phyloP scores from a whole-genome alignment of 1,140 invertebrate genomes.

The Drosophila pseudoobscura region DNA sequence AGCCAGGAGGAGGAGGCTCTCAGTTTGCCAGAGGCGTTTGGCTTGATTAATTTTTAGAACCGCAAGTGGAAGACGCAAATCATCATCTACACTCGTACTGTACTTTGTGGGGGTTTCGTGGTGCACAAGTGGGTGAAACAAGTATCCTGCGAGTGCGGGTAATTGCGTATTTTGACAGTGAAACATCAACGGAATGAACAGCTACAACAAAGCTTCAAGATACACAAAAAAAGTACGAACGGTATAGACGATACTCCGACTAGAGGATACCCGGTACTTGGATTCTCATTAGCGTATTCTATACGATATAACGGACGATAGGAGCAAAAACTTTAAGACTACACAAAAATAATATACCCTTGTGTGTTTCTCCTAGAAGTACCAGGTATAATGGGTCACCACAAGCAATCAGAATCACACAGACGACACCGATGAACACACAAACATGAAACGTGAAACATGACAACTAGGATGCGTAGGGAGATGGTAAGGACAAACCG shows the following conservation, averaged over 20 bases:
- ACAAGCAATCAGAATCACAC: constrained; percentile 15
- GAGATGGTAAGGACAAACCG: constrained; percentile 59
- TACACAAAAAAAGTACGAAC: neutral
- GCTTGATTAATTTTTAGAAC: constrained; percentile 74
- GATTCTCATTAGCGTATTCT: too few relatives aligned
- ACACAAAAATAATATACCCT: too few relatives aligned
- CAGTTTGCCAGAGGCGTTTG: constrained; percentile 28
- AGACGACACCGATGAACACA: constrained; percentile 12
- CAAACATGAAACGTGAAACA: constrained; percentile 10
- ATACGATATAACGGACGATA: too few relatives aligned
- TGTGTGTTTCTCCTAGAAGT: too few relatives aligned
- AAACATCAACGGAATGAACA: constrained; percentile 36
- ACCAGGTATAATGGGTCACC: neutral
- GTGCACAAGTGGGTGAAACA: neutral
- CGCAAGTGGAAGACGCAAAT: constrained; percentile 70
- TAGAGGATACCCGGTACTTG: too few relatives aligned
- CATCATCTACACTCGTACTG: constrained; percentile 34
- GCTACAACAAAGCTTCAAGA: too few relatives aligned
- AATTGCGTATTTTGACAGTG: constrained; percentile 72
- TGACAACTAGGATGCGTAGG: neutral
- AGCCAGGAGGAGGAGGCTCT: constrained; percentile 42
- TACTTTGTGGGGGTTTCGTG: constrained; percentile 20
- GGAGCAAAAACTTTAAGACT: too few relatives aligned
- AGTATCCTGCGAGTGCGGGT: constrained; percentile 49
- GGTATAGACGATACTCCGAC: too few relatives aligned